Evolutionary conservation across 1,140 invertebrate species (phyloP).

Genomic region (Antheraea mylitta): DNA sequence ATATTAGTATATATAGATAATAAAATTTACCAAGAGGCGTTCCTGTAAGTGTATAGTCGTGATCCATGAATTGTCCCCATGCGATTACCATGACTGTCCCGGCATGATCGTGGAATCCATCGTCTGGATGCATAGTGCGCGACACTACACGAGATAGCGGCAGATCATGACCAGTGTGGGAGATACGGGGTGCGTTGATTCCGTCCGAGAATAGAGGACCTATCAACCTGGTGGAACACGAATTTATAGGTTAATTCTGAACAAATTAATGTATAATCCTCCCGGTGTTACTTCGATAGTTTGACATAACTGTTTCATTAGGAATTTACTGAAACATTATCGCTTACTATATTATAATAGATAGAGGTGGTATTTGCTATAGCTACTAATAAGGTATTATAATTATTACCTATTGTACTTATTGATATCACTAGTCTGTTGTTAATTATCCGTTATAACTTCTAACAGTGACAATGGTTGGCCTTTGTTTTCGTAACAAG

Average conservation of each 20-base stretch:
- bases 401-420: too few species aligned
- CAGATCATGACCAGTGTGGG: conserved; percentile 85
- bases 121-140: conserved; percentile 93
- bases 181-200: conserved; percentile 89
- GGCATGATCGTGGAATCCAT: conserved; percentile 95
- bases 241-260: not conserved
- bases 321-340: too few species aligned
- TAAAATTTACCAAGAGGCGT: conserved; percentile 86
- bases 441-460: too few species aligned
- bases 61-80: conserved; percentile 97
- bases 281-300: not conserved
- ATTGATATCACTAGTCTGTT: too few species aligned
- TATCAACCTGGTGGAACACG: conserved; percentile 80
- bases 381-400: too few species aligned
- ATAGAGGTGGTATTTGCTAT: too few species aligned
- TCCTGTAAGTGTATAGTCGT: conserved; percentile 94
- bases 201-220: conserved; percentile 89
- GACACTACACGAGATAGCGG: conserved; percentile 92
- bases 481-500: too few species aligned
- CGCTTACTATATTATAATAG: too few species aligned
- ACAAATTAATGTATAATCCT: not conserved
- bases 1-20: not conserved
- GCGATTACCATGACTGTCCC: conserved; percentile 95
- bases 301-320: not conserved
- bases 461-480: too few species aligned